These are phyloP conservation scores for Micronycteris hirsuta DNA, from an alignment of 2,113 vertebrate genomes.

Conservation along the genomic window DNA sequence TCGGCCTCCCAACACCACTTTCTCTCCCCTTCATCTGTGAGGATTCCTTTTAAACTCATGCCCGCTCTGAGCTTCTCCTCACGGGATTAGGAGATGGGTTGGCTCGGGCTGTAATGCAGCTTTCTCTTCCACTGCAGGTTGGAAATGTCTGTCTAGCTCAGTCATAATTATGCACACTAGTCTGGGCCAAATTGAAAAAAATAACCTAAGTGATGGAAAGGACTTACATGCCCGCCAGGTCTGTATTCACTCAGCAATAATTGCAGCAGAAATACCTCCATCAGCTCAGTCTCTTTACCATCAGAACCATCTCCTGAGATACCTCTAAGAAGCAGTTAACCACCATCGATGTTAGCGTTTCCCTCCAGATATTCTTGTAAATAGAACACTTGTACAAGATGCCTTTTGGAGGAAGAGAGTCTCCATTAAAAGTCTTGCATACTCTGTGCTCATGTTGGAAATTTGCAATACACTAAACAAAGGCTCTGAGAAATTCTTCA, in stretches of 20 bases:
- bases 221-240: neutral
- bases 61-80: neutral
- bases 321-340: neutral
- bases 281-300: neutral
- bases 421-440: neutral
- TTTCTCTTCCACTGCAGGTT: neutral
- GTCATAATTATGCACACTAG: neutral
- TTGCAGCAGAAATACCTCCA: neutral
- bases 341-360: neutral
- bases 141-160: neutral
- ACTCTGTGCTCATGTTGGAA: neutral
- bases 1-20: neutral
- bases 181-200: neutral
- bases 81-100: neutral
- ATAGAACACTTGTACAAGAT: neutral
- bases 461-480: neutral
- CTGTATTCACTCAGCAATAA: slow-evolving; percentile 4
- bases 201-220: neutral
- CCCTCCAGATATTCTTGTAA: neutral
- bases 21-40: neutral
- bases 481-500: neutral
- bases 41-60: neutral
- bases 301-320: neutral
- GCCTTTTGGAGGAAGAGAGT: neutral
- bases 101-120: neutral